Base-by-base conservation (phyloP, 2,113 vertebrate genomes). In the Thunnus maccoyii region DNA sequence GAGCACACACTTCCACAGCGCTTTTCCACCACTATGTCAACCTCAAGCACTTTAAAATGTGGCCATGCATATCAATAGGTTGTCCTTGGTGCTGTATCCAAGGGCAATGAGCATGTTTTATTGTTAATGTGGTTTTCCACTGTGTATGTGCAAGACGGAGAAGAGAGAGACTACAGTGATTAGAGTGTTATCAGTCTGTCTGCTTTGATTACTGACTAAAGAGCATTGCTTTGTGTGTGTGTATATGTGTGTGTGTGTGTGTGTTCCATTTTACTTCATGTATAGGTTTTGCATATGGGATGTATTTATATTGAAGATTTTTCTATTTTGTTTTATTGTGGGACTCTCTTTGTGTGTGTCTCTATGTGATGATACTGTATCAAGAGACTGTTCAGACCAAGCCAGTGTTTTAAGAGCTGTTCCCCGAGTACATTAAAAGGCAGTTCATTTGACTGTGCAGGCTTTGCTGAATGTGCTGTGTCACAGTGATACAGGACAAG, bases 11-110 rank as follows among this genome's bases (percentile, higher is more conserved):
- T 82, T 83, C 46, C 32, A 50, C 41, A 7, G 20, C n/a, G 17
- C 57, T 85, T 77, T 86, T 61, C 63, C 72, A 67, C 20, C 72
- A 41, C 61, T 80, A 20, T 74, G 79, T 92, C 79, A 88, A 86
- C 86, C 47, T 77, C 68, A 18, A 17, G 67, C 80, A 72, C 62
- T 76, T 85, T 82, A 62, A 74, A 86, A 48, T 17, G 78, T 71
- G 76, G 48, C 61, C 48, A 7, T 77, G 81, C 68, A 80, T 88
- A 80, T 86, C 63, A 86, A 86, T 68, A 51, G 66, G 55, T 65
- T 51, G 57, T 78, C 68, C 78, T 78, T 78, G 69, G 50, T 57
- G 61, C 66, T 64, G 66, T 80, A 80, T 72, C 65, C 73, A 82
- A 71, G 70, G 78, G 54, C 58, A 72, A 76, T 63, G 47, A 63